A percentile compares a stretch with the other conserved stretches of the same genome.
Conservation (phyloP, 2,888 invertebrate genomes). For the Drosophila buzzatii region DNA sequence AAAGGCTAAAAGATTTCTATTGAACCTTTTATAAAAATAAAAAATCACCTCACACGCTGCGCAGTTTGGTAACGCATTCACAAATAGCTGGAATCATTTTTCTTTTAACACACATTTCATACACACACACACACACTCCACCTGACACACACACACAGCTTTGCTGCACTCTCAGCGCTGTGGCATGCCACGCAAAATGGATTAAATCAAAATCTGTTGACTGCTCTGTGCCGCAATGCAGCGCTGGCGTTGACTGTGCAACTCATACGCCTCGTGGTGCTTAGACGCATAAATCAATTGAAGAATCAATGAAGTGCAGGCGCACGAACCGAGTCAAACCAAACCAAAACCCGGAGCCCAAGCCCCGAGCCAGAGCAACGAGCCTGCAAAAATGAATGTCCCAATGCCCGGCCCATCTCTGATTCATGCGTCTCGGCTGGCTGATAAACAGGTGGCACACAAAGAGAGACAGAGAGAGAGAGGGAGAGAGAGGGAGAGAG, state of each 20-base stretch:
- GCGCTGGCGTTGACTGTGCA: conserved; percentile 41
- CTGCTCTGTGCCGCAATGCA: conserved; percentile 44
- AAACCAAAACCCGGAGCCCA: neutral
- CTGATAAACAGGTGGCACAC: conserved; percentile 55
- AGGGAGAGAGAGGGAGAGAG: neutral
- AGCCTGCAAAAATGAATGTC: conserved; percentile 47
- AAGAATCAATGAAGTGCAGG: conserved; percentile 70
- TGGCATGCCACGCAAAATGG: conserved; percentile 34
- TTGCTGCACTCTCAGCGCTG: conserved; percentile 17
- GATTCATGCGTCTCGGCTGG: conserved; percentile 54
- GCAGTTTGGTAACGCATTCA: neutral
- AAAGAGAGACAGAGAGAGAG: conserved; percentile 5
- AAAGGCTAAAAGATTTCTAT: neutral
- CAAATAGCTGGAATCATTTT: neutral
- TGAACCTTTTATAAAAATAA: neutral
- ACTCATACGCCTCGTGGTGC: conserved; percentile 37
- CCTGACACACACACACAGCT: conserved; percentile 3
- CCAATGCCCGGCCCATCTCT: conserved; percentile 30
- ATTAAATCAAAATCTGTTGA: conserved; percentile 44
- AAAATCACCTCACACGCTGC: neutral
- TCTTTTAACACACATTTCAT: neutral
- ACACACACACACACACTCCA: neutral
- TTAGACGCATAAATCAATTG: conserved; percentile 69
- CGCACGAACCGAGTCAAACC: conserved; percentile 23
- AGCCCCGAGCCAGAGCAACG: conserved; percentile 6